Percentiles rank a stretch among this genome's conserved stretches.
phyloP scores from a whole-genome alignment of 1,140 invertebrate species.

The Thalassaphorura encarpata region DNA sequence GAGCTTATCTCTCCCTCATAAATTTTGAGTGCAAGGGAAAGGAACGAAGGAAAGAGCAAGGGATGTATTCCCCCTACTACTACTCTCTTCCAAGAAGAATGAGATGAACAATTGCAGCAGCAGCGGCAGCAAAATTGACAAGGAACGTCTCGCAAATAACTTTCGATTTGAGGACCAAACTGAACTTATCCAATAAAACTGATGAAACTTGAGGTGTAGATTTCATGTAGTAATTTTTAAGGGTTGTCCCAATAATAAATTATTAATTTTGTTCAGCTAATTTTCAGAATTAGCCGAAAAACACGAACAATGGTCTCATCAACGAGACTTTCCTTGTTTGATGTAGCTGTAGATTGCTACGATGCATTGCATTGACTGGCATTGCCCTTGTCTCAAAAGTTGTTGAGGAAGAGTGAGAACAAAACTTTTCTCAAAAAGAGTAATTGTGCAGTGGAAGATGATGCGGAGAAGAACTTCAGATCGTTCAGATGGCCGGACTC shows the following conservation, averaged over 20 bases:
- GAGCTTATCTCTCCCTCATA: constrained; percentile 28
- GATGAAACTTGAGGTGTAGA: neutral
- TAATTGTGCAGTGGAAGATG: neutral
- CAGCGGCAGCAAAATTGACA: neutral
- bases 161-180: neutral
- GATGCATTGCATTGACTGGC: too few species aligned
- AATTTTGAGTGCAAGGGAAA: too few species aligned
- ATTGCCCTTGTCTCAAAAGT: neutral
- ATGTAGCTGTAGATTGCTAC: too few species aligned
- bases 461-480: neutral
- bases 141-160: neutral
- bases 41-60: too few species aligned
- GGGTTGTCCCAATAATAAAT: too few species aligned
- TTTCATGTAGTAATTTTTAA: too few species aligned
- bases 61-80: too few species aligned
- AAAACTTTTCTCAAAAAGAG: neutral
- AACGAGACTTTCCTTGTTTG: too few species aligned
- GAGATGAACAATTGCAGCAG: neutral
- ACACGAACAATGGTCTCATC: too few species aligned
- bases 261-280: too few species aligned
- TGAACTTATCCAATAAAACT: constrained; percentile 2
- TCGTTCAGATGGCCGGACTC: too few species aligned
- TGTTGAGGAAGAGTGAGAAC: neutral
- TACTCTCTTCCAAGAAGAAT: constrained; percentile 1
- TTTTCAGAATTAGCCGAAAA: too few species aligned